Evolutionary conservation across 2,888 invertebrate species (phyloP), one percentile per base, ranked within the genome.

Genomic region (Xylota sylvarum): DNA sequence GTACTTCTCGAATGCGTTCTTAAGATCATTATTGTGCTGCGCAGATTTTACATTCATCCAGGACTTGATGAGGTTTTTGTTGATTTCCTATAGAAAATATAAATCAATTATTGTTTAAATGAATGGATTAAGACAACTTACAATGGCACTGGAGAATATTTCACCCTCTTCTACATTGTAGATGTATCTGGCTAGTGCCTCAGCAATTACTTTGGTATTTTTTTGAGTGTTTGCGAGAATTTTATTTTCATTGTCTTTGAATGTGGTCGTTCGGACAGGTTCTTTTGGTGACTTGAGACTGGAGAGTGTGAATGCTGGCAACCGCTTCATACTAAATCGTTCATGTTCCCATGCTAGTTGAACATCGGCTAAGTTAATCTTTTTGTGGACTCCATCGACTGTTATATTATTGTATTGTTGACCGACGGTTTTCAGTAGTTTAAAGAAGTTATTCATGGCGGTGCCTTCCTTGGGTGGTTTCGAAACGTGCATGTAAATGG

Each of bases 261-360:
- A 93, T 17, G 92, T 91, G 2, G 93, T 92, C 0, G 90, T 90
- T 43, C 92, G 89, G 2, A 90, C 74, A 7, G 91, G 90, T 82
- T 92, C 92, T 65, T 90, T 90, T 10, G 92, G 91, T 5, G 90
- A 89, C 82, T 94, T 94, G 5, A 97, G 91, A 1, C 96, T 94
- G 0, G 98, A 98, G 4, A 99, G 90, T 0, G 99, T 99, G 90
- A 98, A 97, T 0, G 98, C 98, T 0, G 98, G 96, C 90, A 98
- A 94, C 88, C 98, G 94, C 88, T 97, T 94, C 89, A 99, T 97
- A 91, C 98, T 98, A 93, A 97, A 99, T 88, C 98, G 94, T 92
- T 99, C 99, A 90, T 99, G 99, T 90, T 99, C 98, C 99, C 99
- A 99, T 0, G 98, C 97, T 32, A 98, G 93, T 73, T 96, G 94